A percentile compares a stretch with the other conserved stretches of the same genome.
Conservation (phyloP, 2,113 vertebrate species). For the Monarcha castaneiventris region DNA sequence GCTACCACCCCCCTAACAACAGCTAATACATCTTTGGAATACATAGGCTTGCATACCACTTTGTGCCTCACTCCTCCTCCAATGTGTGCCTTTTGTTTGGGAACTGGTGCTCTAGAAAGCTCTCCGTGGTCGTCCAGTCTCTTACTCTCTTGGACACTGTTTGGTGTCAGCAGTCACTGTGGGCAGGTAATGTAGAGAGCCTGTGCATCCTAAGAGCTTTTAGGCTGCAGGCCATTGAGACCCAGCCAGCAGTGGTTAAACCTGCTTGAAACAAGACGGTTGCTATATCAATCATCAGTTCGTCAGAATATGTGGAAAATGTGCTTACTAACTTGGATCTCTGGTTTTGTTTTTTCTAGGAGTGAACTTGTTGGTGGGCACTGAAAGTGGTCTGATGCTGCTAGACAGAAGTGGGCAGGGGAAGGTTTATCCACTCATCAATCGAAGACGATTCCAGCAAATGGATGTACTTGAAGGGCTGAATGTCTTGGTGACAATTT, state of each 20-base stretch:
- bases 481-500: constrained; percentile 97
- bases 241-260: neutral
- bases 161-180: neutral
- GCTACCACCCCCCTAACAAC: neutral
- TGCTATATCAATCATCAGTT: neutral
- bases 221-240: neutral
- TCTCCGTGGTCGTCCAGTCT: neutral
- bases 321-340: neutral
- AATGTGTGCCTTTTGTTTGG: neutral
- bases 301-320: neutral
- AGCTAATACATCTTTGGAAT: neutral
- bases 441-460: constrained; percentile 92
- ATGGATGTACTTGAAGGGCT: constrained; percentile 98
- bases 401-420: constrained; percentile 97
- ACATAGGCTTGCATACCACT: neutral
- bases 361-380: constrained; percentile 95
- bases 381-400: constrained; percentile 97
- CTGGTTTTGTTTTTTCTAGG: constrained; percentile 72
- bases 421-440: constrained; percentile 97
- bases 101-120: neutral
- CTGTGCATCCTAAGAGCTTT: neutral
- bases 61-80: neutral
- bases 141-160: neutral
- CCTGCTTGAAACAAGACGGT: neutral
- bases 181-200: neutral